Evolutionary conservation across 2,797 vertebrate genomes (phyloP), one percentile per base, ranked within the genome.

Genomic region (Coreius guichenoti): DNA sequence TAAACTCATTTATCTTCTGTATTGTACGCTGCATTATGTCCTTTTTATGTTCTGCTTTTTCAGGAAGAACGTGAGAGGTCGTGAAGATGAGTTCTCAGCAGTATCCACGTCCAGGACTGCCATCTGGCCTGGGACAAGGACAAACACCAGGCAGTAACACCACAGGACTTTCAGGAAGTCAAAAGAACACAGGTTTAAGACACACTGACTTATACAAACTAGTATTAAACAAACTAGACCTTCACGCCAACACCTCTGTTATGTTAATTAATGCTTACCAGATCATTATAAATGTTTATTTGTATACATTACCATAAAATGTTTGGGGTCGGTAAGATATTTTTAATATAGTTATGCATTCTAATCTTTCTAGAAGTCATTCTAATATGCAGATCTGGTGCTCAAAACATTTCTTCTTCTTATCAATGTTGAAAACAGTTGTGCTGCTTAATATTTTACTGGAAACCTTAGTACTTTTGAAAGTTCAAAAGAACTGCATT

Each of bases 1-100:
- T 43, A 39, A 39, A 51, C 8, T 0, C 26, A 6, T 70, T n/a
- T 8, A 29, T 67, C 6, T 4, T 49, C 11, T 67, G 4, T 29
- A 2, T 23, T 65, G 26, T 2, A 8, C 1, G 9, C 31, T 67
- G 21, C 23, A 51, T 14, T 76, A 19, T 65, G 21, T 36, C 58
- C 21, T 8, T 65, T 63, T 83, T 26, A 76, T 63, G 11, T 9
- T 85, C 39, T 73, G 39, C 39, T 51, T 39, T 36, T 63, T 33
- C 43, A 80, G 84, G n/a, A 85, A 75, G 85, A 82, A 83, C 43
- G 51, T 81, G 83, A 85, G 72, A 47, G 77, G 36, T 58, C 17
- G n/a, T 86, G 79, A 90, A 95, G 90, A 99, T 99, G 98, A 99
- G 96, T 94, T 98, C 98, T 84, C 98, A 98, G 89, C 98, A 98